Base-by-base conservation (phyloP, 2,888 invertebrate genomes). In the Limulus polyphemus region DNA sequence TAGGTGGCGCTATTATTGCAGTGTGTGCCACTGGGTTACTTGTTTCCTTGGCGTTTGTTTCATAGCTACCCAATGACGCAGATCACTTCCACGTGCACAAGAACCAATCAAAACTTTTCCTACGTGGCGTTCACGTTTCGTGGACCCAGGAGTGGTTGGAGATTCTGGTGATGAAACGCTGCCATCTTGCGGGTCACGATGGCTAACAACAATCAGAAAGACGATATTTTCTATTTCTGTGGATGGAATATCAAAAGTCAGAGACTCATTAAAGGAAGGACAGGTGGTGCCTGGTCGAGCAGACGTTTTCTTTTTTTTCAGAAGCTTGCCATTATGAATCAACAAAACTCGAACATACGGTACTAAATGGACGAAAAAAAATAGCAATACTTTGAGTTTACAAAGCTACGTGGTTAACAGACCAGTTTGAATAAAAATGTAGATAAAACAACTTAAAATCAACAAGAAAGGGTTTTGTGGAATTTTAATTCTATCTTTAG, bases 321-420 rank as follows among this genome's bases (percentile, higher is more conserved):
- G 68, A 46, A 76, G 74, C 56, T 76, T 73, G 0, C 79, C 77
- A 11, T 71, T 71, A 10, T 75, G 76, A 68, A 77, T 75, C 56
- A 79, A 70, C 73, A 78, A 75, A 49, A 78, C 72, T 62, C 75
- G 73, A 48, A 79, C 75, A 67, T 75, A 79, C 10, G 78, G 77
- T 72, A 76, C 79, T 79, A 69, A 1, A 47, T 48, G 32, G 32
- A 32, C 3, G 32, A 32, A 32, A 32, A 32, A 32, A 32, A 32
- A 1, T 32, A 32, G 32, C 32, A 32, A 1, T 7, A 32, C 7
- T 32, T 32, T 32, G 32, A 32, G 3, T n/a, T n/a, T 32, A 32
- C 32, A 32, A 32, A 32, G 32, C n/a, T n/a, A n/a, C n/a, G n/a
- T n/a, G n/a, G n/a, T 32, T 32, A 32, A 32, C 32, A 32, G 3